Evolutionary conservation across 1,140 invertebrate genomes (phyloP).

Genomic region (Chrysoperla carnea): DNA sequence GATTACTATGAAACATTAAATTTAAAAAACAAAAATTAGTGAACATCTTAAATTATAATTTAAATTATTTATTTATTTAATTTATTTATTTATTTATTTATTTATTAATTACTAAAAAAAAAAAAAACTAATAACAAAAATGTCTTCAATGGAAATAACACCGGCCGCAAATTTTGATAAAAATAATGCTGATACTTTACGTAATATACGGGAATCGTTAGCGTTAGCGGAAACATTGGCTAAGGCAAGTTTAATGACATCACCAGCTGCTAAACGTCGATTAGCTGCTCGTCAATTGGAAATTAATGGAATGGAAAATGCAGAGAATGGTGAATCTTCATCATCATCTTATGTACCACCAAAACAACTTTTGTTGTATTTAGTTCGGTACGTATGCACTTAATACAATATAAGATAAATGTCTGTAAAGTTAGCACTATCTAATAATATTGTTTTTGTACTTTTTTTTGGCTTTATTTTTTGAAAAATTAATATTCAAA

Average conservation of each 20-base stretch:
- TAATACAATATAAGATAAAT: background rate
- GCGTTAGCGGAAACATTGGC: conserved; percentile 36
- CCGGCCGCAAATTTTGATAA: background rate
- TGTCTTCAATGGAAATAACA: conserved; percentile 1
- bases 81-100: too few relatives aligned
- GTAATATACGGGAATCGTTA: conserved; percentile 28
- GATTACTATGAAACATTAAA: too few relatives aligned
- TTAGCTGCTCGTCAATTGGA: conserved; percentile 29
- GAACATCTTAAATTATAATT: too few relatives aligned
- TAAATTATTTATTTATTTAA: too few relatives aligned
- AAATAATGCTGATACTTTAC: conserved; percentile 8
- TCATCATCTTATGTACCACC: conserved; percentile 29
- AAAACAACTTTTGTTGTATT: conserved; percentile 37
- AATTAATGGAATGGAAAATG: conserved; percentile 17
- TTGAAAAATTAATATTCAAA: too few relatives aligned
- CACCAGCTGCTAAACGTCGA: conserved; percentile 29
- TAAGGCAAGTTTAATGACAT: conserved; percentile 33
- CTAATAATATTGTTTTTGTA: too few relatives aligned
- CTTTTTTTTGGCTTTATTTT: too few relatives aligned
- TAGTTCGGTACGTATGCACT: conserved; percentile 33
- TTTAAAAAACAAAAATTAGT: too few relatives aligned
- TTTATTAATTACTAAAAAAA: too few relatives aligned
- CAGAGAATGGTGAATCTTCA: conserved; percentile 9
- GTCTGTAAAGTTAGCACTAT: too few relatives aligned
- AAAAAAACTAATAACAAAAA: too few relatives aligned